A percentile compares a stretch with the other conserved stretches of the same genome.
Evolutionary conservation across 53 echinoderm and acorn worm genomes (phyloP).

Genomic region (Patiria pectinifera): DNA sequence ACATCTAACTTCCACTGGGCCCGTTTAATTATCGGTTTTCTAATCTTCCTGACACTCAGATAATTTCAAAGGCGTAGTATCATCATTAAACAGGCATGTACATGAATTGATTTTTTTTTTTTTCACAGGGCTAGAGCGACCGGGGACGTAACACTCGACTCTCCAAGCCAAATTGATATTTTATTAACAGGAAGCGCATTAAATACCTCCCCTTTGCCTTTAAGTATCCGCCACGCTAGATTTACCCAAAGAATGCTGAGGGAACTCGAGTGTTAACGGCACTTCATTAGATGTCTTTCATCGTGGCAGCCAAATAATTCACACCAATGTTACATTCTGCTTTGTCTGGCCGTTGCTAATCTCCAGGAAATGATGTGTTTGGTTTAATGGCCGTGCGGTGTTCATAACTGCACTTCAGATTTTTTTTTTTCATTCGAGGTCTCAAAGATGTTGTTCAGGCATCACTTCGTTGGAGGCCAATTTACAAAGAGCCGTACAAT

Average conservation of each 20-base stretch:
- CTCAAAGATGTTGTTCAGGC: neutral
- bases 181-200: conserved; percentile 51
- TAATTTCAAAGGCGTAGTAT: neutral
- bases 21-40: neutral
- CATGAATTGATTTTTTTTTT: conserved; percentile 17
- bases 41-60: neutral
- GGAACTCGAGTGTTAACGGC: conserved; percentile 18
- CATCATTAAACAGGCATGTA: conserved; percentile 14
- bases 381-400: conserved; percentile 2
- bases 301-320: neutral
- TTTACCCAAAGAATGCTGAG: conserved; percentile 39
- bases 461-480: neutral
- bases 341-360: neutral
- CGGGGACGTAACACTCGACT: neutral
- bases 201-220: neutral
- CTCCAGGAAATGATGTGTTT: neutral
- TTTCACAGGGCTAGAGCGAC: neutral
- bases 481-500: neutral
- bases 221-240: conserved; percentile 23
- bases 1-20: neutral
- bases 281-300: conserved; percentile 9
- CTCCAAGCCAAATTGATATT: conserved; percentile 34
- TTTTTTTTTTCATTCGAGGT: neutral
- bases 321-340: neutral
- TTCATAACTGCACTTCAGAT: neutral